phyloP scores from a whole-genome alignment of 2,888 invertebrate genomes.

The Griposia aprilina region DNA sequence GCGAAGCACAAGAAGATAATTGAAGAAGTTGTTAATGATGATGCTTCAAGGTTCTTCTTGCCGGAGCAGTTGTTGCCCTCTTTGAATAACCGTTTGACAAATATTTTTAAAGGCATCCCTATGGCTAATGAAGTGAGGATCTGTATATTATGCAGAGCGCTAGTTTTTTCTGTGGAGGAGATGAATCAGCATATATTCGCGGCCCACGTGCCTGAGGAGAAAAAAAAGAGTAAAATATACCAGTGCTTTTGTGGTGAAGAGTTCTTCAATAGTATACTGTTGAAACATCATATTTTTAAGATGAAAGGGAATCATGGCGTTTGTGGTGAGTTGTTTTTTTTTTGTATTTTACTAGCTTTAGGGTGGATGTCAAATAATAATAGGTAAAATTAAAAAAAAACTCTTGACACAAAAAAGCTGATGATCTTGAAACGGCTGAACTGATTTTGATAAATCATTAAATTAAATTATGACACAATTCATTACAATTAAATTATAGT shows the following conservation, averaged over 20 bases:
- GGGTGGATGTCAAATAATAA: too few species aligned
- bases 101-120: slow-evolving; percentile 68
- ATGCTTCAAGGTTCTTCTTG: slow-evolving; percentile 54
- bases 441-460: too few species aligned
- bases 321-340: slow-evolving; percentile 54
- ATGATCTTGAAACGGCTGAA: too few species aligned
- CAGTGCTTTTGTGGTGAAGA: slow-evolving; percentile 75
- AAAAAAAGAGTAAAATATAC: slow-evolving; percentile 40
- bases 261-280: slow-evolving; percentile 75
- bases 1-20: slow-evolving; percentile 55
- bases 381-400: too few species aligned
- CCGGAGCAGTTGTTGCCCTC: background rate
- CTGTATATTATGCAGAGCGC: slow-evolving; percentile 78
- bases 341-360: too few species aligned
- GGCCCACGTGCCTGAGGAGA: slow-evolving; percentile 58
- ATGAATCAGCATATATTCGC: slow-evolving; percentile 68
- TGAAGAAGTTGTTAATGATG: fast-evolving
- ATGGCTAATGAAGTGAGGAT: slow-evolving; percentile 67
- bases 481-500: too few species aligned
- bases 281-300: slow-evolving; percentile 79
- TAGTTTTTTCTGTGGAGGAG: slow-evolving; percentile 64
- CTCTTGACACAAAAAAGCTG: too few species aligned
- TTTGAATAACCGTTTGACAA: slow-evolving; percentile 48
- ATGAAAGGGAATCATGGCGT: slow-evolving; percentile 64
- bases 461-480: too few species aligned